Conservation (phyloP, 2,113 vertebrate genomes). For the Indicator indicator region DNA sequence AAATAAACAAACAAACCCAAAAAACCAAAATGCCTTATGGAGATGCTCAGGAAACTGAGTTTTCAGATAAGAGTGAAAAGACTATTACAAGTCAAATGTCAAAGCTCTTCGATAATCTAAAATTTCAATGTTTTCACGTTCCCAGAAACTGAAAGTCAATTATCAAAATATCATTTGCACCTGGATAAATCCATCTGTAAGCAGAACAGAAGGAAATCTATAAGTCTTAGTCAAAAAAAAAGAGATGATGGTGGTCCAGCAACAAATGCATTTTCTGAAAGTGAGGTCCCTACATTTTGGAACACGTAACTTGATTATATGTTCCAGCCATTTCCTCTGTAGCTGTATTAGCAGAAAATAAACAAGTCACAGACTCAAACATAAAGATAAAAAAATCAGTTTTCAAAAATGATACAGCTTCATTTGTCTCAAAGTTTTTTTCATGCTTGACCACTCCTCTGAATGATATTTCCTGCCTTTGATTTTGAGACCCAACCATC, state of each 20-base stretch:
- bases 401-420: not conserved
- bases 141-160: not conserved
- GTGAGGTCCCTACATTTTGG: not conserved
- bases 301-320: not conserved
- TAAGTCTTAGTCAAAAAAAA: not conserved
- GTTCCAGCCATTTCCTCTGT: not conserved
- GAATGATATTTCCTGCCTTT: not conserved
- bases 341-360: not conserved
- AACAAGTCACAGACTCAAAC: not conserved
- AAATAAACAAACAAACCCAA: not conserved
- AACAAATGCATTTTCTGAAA: not conserved
- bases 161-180: not conserved
- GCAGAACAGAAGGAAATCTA: not conserved
- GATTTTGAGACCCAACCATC: not conserved
- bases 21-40: not conserved
- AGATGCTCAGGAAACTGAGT: not conserved
- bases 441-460: not conserved
- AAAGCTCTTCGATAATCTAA: not conserved
- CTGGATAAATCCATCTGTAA: not conserved
- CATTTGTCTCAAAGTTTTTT: not conserved
- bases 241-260: not conserved
- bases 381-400: not conserved
- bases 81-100: not conserved
- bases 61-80: not conserved
- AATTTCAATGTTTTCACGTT: not conserved